Evolutionary conservation across 2,797 vertebrate species (phyloP).

Genomic region (Gephyroberyx darwinii): DNA sequence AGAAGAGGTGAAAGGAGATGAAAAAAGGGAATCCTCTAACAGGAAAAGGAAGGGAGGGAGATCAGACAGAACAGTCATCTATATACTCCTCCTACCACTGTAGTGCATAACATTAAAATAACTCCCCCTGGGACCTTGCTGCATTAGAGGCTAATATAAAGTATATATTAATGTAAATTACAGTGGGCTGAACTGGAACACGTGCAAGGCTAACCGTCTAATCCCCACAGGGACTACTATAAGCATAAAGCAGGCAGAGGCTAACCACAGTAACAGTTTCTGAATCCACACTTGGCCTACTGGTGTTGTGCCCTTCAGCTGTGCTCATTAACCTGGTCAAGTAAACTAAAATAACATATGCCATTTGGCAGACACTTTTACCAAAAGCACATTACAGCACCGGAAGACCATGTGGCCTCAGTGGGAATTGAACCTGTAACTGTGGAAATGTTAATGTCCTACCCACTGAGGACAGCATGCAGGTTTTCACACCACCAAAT

Average conservation of each 20-base stretch:
- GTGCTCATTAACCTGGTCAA: constrained; percentile 65
- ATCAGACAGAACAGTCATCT: constrained; percentile 40
- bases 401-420: background rate
- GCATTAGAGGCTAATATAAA: constrained; percentile 62
- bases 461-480: background rate
- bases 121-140: constrained; percentile 29
- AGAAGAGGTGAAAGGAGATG: constrained; percentile 25
- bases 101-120: constrained; percentile 54
- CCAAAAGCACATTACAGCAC: background rate
- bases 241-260: constrained; percentile 50
- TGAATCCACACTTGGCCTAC: constrained; percentile 34
- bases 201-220: constrained; percentile 38
- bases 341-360: constrained; percentile 32
- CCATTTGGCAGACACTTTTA: constrained; percentile 32
- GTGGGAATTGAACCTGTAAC: background rate
- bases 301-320: constrained; percentile 51
- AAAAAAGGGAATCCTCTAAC: constrained; percentile 8
- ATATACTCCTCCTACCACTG: constrained; percentile 40
- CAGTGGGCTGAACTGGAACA: constrained; percentile 49
- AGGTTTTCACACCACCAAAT: background rate
- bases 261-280: constrained; percentile 64
- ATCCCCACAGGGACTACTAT: constrained; percentile 47
- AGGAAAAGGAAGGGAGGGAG: constrained; percentile 23
- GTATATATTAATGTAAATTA: constrained; percentile 74
- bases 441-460: background rate